These are phyloP conservation scores for Pyralis farinalis DNA, from an alignment of 2,888 invertebrate species.

Conservation along the genomic window DNA sequence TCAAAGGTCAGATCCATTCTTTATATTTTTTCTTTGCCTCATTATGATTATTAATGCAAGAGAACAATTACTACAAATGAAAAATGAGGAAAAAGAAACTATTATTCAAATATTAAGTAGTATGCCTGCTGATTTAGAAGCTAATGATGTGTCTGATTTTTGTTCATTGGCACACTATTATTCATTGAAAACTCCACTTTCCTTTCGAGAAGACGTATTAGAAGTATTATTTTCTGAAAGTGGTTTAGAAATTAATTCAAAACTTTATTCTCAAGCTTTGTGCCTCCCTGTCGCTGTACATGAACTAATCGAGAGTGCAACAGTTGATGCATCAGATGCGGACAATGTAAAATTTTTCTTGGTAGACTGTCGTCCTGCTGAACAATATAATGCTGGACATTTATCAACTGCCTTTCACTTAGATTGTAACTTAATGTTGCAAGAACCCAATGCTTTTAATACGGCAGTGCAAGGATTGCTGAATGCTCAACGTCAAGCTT, in stretches of 20 bases:
- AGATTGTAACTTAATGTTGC: slow-evolving; percentile 98
- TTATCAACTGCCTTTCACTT: slow-evolving; percentile 98
- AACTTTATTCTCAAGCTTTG: slow-evolving; percentile 89
- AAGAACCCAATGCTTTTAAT: slow-evolving; percentile 96
- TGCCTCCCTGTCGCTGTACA: slow-evolving; percentile 98
- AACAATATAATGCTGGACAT: slow-evolving; percentile 98
- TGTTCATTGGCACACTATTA: slow-evolving; percentile 98
- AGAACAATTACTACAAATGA: slow-evolving; percentile 90
- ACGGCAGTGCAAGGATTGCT: slow-evolving; percentile 96
- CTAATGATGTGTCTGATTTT: slow-evolving; percentile 97
- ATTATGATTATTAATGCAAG: slow-evolving; percentile 97
- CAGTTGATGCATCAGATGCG: slow-evolving; percentile 81
- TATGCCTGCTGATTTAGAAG: slow-evolving; percentile 93
- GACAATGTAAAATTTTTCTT: slow-evolving; percentile 94
- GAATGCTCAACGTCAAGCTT: slow-evolving; percentile 92
- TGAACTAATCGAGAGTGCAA: slow-evolving; percentile 93
- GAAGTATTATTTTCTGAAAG: slow-evolving; percentile 83
- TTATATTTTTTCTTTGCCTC: slow-evolving; percentile 95
- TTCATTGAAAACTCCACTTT: slow-evolving; percentile 94
- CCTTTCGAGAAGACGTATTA: slow-evolving; percentile 92
- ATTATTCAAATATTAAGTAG: slow-evolving; percentile 85
- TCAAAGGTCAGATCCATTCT: slow-evolving; percentile 97
- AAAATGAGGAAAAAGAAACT: slow-evolving; percentile 84
- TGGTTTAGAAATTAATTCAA: slow-evolving; percentile 81
- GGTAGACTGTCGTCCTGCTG: slow-evolving; percentile 97